These are phyloP conservation scores for Spatula clypeata DNA, from an alignment of 2,797 vertebrate genomes.

Conservation along the genomic window DNA sequence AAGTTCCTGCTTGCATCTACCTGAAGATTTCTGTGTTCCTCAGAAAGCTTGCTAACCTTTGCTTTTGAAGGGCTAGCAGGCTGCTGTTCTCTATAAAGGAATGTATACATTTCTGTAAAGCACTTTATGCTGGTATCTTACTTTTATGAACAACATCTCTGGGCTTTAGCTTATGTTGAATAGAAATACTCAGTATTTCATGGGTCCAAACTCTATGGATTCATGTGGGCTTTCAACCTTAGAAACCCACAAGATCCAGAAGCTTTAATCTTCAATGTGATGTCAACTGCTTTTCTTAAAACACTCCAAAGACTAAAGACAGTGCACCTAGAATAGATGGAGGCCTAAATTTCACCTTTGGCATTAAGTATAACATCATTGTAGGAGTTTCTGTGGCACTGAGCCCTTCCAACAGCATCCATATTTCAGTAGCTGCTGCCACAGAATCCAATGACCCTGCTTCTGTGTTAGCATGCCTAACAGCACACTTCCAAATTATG, in stretches of 20 bases:
- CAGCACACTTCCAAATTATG: neutral
- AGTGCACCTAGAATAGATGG: accelerated
- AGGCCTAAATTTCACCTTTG: neutral
- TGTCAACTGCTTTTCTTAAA: neutral
- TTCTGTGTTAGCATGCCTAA: neutral
- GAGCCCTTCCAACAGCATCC: neutral
- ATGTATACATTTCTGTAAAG: neutral
- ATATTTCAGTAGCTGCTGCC: neutral
- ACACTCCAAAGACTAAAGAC: neutral
- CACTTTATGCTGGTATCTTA: neutral
- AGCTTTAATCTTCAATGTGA: neutral
- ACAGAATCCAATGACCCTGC: neutral
- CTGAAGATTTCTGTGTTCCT: conserved; percentile 29
- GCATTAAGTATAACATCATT: neutral
- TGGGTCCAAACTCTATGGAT: neutral
- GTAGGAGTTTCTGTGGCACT: neutral
- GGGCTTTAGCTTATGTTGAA: neutral
- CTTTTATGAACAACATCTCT: neutral
- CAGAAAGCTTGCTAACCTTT: neutral
- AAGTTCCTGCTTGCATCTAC: neutral
- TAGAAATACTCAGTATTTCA: neutral
- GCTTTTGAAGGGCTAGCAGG: neutral
- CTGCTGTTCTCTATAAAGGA: neutral
- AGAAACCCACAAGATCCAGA: neutral
- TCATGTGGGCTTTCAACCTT: neutral